Base-by-base conservation (phyloP, 1,140 invertebrate species). In the Diplogasteroides magnus region DNA sequence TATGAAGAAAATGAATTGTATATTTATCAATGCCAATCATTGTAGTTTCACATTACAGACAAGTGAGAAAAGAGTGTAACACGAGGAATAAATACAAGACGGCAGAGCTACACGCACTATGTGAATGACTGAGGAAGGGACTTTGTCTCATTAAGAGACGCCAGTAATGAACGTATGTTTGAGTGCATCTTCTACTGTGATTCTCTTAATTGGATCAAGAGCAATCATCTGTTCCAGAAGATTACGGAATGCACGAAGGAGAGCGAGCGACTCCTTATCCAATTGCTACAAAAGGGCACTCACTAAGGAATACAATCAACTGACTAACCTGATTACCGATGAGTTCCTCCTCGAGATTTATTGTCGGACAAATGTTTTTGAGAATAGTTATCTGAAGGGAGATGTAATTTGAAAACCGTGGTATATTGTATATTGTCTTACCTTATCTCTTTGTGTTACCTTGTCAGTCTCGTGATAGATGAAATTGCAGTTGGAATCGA, bases 401-500 rank as follows among this genome's bases (percentile, higher is more conserved):
- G 60, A 69, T 2, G 1, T 32, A n/a, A n/a, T n/a, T n/a, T n/a
- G n/a, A n/a, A n/a, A n/a, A n/a, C n/a, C n/a, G n/a, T n/a, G n/a
- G n/a, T n/a, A n/a, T n/a, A n/a, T n/a, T n/a, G n/a, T n/a, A n/a
- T n/a, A n/a, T n/a, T n/a, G 57, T 89, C 90, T 90, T 87, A 98
- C 95, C 88, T 72, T 72, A 29, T 72, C 65, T 26, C 93, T 88
- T 85, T 98, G 93, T 0, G 97, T 99, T 64, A 99, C 90, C 88
- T 92, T 97, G 83, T 99, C 97, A 69, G 97, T 89, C 85, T 98
- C 96, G 81, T 94, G 91, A 83, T 94, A 98, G 23, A 97, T 86
- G 83, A 98, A 98, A 86, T 96, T 98, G 85, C 91, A 97, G 83
- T 93, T 93, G 1, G 85, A 83, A 86, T 99, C 96, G 85, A 99